Conservation (phyloP, 2,888 invertebrate genomes). For the Hedya salicella region DNA sequence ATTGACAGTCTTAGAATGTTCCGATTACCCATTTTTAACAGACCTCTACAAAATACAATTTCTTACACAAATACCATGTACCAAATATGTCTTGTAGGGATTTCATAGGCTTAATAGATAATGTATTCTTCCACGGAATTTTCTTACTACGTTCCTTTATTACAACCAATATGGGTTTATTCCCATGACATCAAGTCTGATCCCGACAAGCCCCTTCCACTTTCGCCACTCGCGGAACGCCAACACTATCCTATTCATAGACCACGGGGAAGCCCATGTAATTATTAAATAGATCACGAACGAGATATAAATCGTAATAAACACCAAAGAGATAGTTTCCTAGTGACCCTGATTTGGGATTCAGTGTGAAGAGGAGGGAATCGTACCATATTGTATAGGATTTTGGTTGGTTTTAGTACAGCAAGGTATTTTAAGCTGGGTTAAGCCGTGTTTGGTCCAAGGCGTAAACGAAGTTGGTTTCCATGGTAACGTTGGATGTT, state of each 20-base stretch:
- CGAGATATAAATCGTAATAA: conserved; percentile 40
- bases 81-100: no score
- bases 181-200: no score
- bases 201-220: neutral
- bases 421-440: conserved; percentile 13
- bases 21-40: no score
- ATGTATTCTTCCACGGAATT: no score
- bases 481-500: neutral
- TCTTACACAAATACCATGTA: no score
- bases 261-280: conserved; percentile 14
- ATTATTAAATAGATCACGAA: conserved; percentile 42
- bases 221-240: neutral
- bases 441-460: conserved; percentile 32
- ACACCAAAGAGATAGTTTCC: conserved; percentile 41
- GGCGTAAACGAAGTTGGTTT: neutral
- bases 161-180: no score
- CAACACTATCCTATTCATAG: conserved; percentile 16
- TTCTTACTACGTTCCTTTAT: no score
- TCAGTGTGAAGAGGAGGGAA: neutral
- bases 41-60: no score
- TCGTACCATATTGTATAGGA: neutral
- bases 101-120: no score
- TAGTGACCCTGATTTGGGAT: conserved; percentile 30
- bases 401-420: neutral
- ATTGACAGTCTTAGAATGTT: no score